A percentile compares a stretch with the other conserved stretches of the same genome.
Evolutionary conservation across 2,113 vertebrate genomes (phyloP).

Genomic region (Ploceus nigricollis): DNA sequence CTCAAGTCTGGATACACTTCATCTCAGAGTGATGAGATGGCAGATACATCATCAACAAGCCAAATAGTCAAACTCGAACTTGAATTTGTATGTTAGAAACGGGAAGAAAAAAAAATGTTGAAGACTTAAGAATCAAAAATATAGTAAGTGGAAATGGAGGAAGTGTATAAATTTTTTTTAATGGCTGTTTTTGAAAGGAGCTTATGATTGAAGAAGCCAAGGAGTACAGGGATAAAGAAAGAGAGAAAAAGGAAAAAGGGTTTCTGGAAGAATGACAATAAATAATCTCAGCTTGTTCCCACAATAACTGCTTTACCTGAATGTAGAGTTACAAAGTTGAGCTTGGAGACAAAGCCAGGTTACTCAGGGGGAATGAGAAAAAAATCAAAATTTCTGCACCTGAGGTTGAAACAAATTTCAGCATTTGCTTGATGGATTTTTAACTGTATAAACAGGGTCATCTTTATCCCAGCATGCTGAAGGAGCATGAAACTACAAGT

Average conservation of each 20-base stretch:
- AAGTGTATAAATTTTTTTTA: not conserved
- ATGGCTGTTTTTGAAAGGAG: not conserved
- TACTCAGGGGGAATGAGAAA: not conserved
- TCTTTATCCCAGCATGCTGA: not conserved
- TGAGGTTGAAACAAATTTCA: not conserved
- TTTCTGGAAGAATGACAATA: not conserved
- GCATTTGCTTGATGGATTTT: not conserved
- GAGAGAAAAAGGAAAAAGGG: rapidly evolving
- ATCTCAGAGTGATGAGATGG: not conserved
- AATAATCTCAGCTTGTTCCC: not conserved
- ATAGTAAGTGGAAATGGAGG: not conserved
- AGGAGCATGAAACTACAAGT: not conserved
- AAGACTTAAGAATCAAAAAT: not conserved
- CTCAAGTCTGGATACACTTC: not conserved
- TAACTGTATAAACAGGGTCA: not conserved
- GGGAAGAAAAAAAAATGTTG: not conserved
- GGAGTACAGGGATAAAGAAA: not conserved
- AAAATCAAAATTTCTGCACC: not conserved
- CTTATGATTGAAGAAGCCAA: not conserved
- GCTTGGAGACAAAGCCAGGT: not conserved
- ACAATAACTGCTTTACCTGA: not conserved
- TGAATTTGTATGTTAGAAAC: not conserved
- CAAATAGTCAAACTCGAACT: not conserved
- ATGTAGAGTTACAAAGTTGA: not conserved
- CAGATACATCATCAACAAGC: not conserved